These are phyloP conservation scores for Helicoverpa armigera DNA, from an alignment of 1,140 invertebrate genomes.

Conservation along the genomic window DNA sequence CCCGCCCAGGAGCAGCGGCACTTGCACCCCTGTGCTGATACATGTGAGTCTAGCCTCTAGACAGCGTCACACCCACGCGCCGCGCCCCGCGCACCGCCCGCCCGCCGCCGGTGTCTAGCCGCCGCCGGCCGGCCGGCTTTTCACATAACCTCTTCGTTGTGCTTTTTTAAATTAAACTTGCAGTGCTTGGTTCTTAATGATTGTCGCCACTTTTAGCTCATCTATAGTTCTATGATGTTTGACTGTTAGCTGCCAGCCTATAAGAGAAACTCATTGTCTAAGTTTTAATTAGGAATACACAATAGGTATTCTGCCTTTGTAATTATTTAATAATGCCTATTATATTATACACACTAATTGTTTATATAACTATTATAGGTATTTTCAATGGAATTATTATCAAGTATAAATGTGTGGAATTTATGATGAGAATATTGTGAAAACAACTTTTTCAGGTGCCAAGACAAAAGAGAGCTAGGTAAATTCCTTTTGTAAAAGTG, in stretches of 20 bases:
- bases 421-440: neutral
- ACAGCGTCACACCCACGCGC: conserved; percentile 48
- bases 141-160: conserved; percentile 71
- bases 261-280: neutral
- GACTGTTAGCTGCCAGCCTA: neutral
- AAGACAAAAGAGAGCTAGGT: neutral
- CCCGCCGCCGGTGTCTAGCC: conserved; percentile 52
- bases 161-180: conserved; percentile 55
- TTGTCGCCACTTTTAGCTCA: conserved; percentile 24
- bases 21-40: conserved; percentile 66
- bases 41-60: conserved; percentile 74
- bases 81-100: conserved; percentile 49
- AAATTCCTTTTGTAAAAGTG: neutral
- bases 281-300: neutral
- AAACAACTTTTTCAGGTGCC: neutral
- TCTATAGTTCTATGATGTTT: conserved; percentile 29
- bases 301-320: neutral
- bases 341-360: neutral
- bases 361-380: neutral
- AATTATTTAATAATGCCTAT: neutral
- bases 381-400: neutral
- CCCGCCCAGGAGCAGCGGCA: conserved; percentile 67
- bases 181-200: conserved; percentile 61
- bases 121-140: conserved; percentile 72
- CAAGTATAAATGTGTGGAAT: neutral